Percentiles rank a stretch among this genome's conserved stretches.
Conservation (phyloP, 2,888 invertebrate species). For the Notodonta dromedarius region DNA sequence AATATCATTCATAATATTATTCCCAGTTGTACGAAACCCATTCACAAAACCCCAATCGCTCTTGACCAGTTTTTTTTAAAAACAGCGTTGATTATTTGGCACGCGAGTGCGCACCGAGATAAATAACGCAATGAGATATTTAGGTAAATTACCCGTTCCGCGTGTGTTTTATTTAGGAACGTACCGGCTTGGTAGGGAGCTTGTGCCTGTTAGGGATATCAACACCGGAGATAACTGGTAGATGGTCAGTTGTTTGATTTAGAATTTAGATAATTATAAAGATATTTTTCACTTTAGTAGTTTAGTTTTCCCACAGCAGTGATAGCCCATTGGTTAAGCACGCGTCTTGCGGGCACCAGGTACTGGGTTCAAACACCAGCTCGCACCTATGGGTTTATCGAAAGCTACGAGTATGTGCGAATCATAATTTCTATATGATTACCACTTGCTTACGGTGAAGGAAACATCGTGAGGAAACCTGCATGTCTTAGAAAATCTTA, state of each 20-base stretch:
- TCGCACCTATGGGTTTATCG: too few relatives aligned
- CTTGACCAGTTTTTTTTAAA: neutral
- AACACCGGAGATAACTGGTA: constrained; percentile 7
- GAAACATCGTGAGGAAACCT: too few relatives aligned
- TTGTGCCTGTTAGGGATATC: neutral
- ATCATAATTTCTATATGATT: too few relatives aligned
- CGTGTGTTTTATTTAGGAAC: constrained; percentile 29
- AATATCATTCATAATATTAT: too few relatives aligned
- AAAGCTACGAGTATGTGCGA: too few relatives aligned
- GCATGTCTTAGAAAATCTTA: too few relatives aligned
- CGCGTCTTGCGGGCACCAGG: too few relatives aligned
- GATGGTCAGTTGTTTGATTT: constrained; percentile 11
- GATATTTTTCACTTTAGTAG: too few relatives aligned
- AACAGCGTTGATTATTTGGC: constrained; percentile 37
- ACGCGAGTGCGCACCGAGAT: constrained; percentile 24
- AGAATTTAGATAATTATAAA: neutral
- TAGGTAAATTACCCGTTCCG: constrained; percentile 46
- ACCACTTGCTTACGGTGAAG: too few relatives aligned
- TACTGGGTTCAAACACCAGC: too few relatives aligned
- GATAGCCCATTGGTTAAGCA: too few relatives aligned
- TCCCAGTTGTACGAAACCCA: neutral
- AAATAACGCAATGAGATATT: constrained; percentile 45
- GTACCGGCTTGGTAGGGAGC: neutral
- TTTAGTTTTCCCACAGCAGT: too few relatives aligned
- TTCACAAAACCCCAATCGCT: neutral